phyloP scores from a whole-genome alignment of 1,140 invertebrate genomes.

The Choristoneura fumiferana region DNA sequence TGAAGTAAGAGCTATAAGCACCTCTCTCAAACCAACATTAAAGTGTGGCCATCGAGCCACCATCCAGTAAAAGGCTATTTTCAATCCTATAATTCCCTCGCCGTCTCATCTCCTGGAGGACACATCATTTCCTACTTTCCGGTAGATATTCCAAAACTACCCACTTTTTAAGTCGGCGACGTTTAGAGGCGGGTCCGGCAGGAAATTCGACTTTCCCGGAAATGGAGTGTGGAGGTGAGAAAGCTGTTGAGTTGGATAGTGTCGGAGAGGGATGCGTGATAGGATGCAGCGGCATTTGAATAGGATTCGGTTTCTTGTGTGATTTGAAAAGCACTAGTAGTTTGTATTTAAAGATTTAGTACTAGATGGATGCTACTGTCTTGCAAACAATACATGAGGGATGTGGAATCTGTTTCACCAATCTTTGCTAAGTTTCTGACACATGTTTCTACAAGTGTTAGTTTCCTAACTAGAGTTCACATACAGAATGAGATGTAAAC shows the following conservation, averaged over 20 bases:
- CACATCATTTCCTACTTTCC: slow-evolving; percentile 61
- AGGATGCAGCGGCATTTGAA: background rate
- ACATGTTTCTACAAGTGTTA: no score
- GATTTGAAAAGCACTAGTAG: slow-evolving; percentile 11
- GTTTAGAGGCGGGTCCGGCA: slow-evolving; percentile 52
- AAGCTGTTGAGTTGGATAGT: background rate
- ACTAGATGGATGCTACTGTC: no score
- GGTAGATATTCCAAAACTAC: slow-evolving; percentile 49
- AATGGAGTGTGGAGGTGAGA: slow-evolving; percentile 66
- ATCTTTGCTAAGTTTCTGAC: no score
- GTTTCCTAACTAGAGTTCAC: no score
- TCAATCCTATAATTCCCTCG: background rate
- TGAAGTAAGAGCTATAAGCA: no score
- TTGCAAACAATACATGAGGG: no score
- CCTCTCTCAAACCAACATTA: no score
- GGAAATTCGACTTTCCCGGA: slow-evolving; percentile 63
- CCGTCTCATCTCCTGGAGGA: slow-evolving; percentile 2
- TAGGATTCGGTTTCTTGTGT: slow-evolving; percentile 13
- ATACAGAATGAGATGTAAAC: no score
- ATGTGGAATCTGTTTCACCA: no score
- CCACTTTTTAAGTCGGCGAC: slow-evolving; percentile 66
- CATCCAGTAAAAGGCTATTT: background rate
- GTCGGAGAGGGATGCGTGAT: background rate
- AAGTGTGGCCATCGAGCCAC: no score
- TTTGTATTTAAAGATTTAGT: no score